Conservation (phyloP, 1,140 invertebrate species). For the Parasteatoda tepidariorum region DNA sequence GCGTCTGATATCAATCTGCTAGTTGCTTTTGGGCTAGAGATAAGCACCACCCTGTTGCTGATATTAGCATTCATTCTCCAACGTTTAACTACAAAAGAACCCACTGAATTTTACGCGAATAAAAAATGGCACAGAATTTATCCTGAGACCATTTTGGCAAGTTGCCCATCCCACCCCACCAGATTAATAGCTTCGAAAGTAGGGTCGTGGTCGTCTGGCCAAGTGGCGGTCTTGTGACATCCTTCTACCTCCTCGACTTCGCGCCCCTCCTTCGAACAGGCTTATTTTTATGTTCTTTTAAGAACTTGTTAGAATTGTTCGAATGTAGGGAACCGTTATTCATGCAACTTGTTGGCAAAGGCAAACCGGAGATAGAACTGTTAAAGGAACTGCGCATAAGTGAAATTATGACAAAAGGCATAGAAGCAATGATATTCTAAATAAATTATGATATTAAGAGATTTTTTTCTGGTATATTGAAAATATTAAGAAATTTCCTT, state of each 20-base stretch:
- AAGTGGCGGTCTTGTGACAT: not conserved
- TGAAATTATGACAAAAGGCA: not conserved
- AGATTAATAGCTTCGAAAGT: not conserved
- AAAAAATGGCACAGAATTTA: not conserved
- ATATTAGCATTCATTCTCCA: not conserved
- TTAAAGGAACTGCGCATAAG: not conserved
- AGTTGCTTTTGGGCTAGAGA: not conserved
- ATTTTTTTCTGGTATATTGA: not conserved
- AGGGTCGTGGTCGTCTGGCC: not conserved
- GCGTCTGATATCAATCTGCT: not conserved
- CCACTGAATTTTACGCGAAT: not conserved
- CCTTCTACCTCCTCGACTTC: not conserved
- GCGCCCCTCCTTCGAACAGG: not conserved
- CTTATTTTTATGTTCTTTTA: not conserved
- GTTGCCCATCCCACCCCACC: not conserved
- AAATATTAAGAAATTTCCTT: not conserved
- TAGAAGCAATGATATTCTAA: not conserved
- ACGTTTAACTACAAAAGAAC: not conserved
- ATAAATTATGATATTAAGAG: not conserved
- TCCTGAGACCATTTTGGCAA: not conserved
- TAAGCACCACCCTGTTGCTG: not conserved
- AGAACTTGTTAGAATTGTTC: not conserved
- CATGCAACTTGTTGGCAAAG: not conserved
- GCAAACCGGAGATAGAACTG: not conserved
- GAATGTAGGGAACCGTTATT: not conserved